Percentiles rank a stretch among this genome's conserved stretches.
phyloP scores from a whole-genome alignment of 2,113 vertebrate species.

The Stictonetta naevosa region DNA sequence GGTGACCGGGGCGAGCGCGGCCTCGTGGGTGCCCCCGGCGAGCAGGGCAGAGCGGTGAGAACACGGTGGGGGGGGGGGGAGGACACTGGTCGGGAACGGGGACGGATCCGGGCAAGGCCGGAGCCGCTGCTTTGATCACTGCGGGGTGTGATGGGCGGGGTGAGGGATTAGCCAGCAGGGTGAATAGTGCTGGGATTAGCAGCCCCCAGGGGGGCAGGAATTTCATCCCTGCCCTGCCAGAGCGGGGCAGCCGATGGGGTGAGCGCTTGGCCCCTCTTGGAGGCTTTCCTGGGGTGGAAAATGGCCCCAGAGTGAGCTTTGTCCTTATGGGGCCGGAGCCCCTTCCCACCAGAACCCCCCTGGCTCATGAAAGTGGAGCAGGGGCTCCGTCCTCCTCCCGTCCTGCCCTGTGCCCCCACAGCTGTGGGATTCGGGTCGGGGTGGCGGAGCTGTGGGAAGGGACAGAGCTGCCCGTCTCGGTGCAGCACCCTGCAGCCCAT shows the following conservation, averaged over 20 bases:
- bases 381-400: rapidly evolving
- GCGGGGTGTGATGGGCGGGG: rapidly evolving
- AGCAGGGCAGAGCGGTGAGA: conserved; percentile 85
- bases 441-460: background rate
- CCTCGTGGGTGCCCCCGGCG: conserved; percentile 82
- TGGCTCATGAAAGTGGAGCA: background rate
- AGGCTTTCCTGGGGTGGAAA: background rate
- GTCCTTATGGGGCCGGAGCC: background rate
- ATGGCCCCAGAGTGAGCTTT: background rate
- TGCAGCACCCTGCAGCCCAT: rapidly evolving
- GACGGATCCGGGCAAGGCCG: rapidly evolving
- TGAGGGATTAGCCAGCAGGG: background rate
- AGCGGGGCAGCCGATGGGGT: background rate
- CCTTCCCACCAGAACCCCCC: rapidly evolving
- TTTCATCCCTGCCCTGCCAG: background rate
- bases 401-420: rapidly evolving
- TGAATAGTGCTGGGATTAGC: background rate
- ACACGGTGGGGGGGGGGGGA: too few species aligned
- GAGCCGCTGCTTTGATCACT: rapidly evolving
- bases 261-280: background rate
- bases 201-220: background rate
- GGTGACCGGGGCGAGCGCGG: conserved; percentile 93
- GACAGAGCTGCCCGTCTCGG: background rate
- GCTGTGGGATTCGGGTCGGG: background rate
- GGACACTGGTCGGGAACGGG: background rate